Evolutionary conservation across 2,113 vertebrate genomes (phyloP), one percentile per base, ranked within the genome.

Genomic region (Apteryx mantelli): DNA sequence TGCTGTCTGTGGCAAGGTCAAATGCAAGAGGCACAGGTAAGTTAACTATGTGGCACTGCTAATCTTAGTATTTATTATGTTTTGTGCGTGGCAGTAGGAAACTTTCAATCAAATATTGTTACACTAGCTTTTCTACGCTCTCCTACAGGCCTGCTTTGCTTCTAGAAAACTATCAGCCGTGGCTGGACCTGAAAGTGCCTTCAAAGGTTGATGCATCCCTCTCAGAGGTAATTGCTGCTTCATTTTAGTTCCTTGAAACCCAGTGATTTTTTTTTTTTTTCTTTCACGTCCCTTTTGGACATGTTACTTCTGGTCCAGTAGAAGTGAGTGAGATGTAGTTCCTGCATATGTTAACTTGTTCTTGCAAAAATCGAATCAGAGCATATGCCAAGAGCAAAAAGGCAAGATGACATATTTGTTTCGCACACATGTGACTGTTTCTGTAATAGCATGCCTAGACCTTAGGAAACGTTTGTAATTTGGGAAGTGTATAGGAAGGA

Each of bases 101-200:
- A 22, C 20, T 18, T 68, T 26, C 7, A 26, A 0, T 34, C 71
- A 42, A 38, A 14, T 26, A 3, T 38, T 46, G 15, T 83, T 81
- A 24, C 8, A 10, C 83, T 21, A 44, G 24, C 7, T 93, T 93
- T 28, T 94, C 34, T 26, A 0, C 95, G 42, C 82, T 91, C 40
- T 68, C 85, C 93, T 92, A 64, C 92, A 99, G 99, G 85, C 98
- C 98, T 58, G 98, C 98, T 20, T 98, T 99, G 84, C 98, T 99
- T 15, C 97, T 99, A 73, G 99, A 99, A 97, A 99, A 99, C 98
- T 98, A 99, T 88, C 99, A 99, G 94, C 99, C 99, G 0, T 99
- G 99, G 99, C 86, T 99, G 97, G 99, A 99, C 94, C 97, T 99
- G 82, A 99, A 99, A 95, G 98, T 99, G 82, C 97, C 98, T 82